Evolutionary conservation across 1,140 invertebrate species (phyloP).

Genomic region (Drosophila varians): DNA sequence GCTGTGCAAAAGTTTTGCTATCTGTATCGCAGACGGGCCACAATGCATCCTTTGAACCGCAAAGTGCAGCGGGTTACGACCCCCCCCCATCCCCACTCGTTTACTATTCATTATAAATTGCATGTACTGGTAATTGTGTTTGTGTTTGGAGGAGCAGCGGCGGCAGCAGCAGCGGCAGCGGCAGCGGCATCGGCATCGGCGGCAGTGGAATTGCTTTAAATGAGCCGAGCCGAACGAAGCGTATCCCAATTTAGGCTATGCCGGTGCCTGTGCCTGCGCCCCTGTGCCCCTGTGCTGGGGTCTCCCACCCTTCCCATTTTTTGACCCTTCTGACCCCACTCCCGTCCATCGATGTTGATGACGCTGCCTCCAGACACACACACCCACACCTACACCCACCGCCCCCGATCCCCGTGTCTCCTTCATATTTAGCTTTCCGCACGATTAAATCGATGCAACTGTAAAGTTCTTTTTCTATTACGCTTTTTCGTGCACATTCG

Average conservation of each 20-base stretch:
- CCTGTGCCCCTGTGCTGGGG: too few species aligned
- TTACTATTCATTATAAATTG: constrained; percentile 76
- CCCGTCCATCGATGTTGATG: constrained; percentile 9
- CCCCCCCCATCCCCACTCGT: constrained; percentile 12
- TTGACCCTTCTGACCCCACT: constrained; percentile 18
- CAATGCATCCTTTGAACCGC: constrained; percentile 80
- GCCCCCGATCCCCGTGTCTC: constrained; percentile 2
- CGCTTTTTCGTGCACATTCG: constrained; percentile 61
- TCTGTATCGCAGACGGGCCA: constrained; percentile 73
- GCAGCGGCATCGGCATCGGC: constrained; percentile 18
- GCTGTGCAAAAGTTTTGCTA: constrained; percentile 64
- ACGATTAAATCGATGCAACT: constrained; percentile 83
- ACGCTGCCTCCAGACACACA: constrained; percentile 58
- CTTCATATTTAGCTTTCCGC: constrained; percentile 80
- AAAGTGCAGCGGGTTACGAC: constrained; percentile 63
- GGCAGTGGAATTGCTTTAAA: constrained; percentile 75
- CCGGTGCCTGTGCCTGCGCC: constrained; percentile 1
- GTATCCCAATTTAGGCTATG: constrained; percentile 78
- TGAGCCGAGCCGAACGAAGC: constrained; percentile 73
- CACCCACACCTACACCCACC: constrained; percentile 13
- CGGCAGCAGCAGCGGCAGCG: constrained; percentile 14
- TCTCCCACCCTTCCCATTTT: too few species aligned
- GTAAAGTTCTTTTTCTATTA: constrained; percentile 82
- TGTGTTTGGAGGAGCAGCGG: constrained; percentile 38
- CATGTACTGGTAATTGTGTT: constrained; percentile 70